Conservation (phyloP, 2,797 vertebrate species). For the Notoglanidium macrostoma region DNA sequence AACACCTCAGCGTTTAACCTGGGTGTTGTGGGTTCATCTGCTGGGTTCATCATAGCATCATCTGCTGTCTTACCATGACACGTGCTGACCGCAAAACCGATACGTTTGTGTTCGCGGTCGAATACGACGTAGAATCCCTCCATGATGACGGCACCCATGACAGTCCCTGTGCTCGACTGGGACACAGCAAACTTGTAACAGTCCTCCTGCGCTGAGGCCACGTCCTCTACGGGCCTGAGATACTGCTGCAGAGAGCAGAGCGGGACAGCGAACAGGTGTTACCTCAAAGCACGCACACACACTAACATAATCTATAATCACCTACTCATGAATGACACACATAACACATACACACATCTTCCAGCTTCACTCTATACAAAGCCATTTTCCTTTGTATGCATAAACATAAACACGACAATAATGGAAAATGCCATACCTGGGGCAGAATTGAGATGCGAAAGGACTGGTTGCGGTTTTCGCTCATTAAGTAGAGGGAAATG, state of each 20-base stretch:
- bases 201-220: slow-evolving; percentile 93
- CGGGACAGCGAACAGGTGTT: neutral
- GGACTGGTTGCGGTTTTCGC: slow-evolving; percentile 94
- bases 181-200: slow-evolving; percentile 99
- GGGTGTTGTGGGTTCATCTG: too few species aligned
- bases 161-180: slow-evolving; percentile 94
- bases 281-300: neutral
- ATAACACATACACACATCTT: neutral
- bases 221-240: slow-evolving; percentile 94
- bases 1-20: neutral
- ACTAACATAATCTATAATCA: neutral
- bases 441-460: slow-evolving; percentile 97
- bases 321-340: neutral
- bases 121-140: slow-evolving; percentile 98
- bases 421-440: slow-evolving; percentile 76
- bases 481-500: slow-evolving; percentile 96
- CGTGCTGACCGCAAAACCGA: slow-evolving; percentile 95
- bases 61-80: slow-evolving; percentile 85
- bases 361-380: neutral
- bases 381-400: neutral
- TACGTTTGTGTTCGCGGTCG: slow-evolving; percentile 88
- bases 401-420: neutral
- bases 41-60: neutral
- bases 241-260: slow-evolving; percentile 83
- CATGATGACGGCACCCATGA: slow-evolving; percentile 99